These are phyloP conservation scores for Hippoglossus stenolepis DNA, from an alignment of 2,113 vertebrate genomes.

Conservation along the genomic window DNA sequence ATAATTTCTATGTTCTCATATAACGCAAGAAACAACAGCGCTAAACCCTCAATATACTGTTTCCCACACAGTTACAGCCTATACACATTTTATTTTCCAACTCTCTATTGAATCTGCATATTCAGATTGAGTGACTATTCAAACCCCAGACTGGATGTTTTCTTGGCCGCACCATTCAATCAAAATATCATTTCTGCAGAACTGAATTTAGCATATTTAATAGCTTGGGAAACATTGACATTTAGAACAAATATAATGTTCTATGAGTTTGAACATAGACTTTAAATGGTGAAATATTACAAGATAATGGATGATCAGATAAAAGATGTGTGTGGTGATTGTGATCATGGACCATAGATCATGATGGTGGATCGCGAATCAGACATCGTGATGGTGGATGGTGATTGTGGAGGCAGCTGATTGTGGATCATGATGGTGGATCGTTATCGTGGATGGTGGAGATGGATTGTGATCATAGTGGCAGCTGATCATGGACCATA, in stretches of 20 bases:
- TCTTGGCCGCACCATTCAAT: neutral
- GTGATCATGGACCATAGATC: too few relatives aligned
- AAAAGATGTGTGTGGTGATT: too few relatives aligned
- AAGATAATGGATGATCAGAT: too few relatives aligned
- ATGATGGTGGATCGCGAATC: too few relatives aligned
- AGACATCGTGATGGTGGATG: too few relatives aligned
- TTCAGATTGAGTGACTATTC: neutral
- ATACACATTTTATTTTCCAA: neutral
- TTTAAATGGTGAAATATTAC: neutral
- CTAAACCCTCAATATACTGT: neutral
- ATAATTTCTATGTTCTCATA: neutral
- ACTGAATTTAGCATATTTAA: neutral
- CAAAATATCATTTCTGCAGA: slow-evolving; percentile 4
- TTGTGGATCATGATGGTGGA: too few relatives aligned
- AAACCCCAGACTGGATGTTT: neutral
- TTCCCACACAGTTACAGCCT: neutral
- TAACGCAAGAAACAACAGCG: neutral
- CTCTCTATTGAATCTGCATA: neutral
- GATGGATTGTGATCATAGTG: too few relatives aligned
- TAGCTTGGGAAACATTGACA: neutral
- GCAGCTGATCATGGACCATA: too few relatives aligned
- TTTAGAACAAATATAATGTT: neutral
- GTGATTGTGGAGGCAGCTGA: too few relatives aligned
- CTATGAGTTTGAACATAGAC: neutral
- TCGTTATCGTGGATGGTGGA: too few relatives aligned